These are phyloP conservation scores for Ostrea denselamellosa DNA, from an alignment of 1,140 invertebrate species.

Conservation along the genomic window DNA sequence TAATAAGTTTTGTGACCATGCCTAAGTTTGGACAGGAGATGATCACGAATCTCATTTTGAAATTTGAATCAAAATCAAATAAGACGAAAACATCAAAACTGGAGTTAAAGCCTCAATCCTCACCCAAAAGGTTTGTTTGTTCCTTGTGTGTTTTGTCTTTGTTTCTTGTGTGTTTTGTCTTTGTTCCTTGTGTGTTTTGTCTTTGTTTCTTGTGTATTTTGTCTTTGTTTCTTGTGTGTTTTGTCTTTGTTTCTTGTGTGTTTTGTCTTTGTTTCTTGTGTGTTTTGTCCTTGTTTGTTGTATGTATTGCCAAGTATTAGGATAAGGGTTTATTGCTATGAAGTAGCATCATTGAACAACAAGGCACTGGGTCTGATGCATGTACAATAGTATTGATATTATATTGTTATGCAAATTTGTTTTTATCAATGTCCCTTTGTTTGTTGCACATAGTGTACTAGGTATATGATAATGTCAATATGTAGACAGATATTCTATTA, in stretches of 20 bases:
- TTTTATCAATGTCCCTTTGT: too few species aligned
- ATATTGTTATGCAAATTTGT: too few species aligned
- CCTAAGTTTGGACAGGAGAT: slow-evolving; percentile 32
- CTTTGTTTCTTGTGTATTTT: too few species aligned
- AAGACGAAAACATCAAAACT: neutral
- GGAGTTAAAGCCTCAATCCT: neutral
- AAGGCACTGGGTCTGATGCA: neutral
- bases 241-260: neutral
- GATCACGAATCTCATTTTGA: slow-evolving; percentile 13
- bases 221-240: neutral
- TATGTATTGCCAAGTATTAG: neutral
- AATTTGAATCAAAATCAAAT: slow-evolving; percentile 22
- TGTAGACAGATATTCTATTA: too few species aligned
- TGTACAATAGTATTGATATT: neutral
- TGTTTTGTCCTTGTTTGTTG: too few species aligned
- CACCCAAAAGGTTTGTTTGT: slow-evolving; percentile 13
- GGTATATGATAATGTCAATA: too few species aligned
- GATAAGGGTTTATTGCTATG: neutral
- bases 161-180: neutral
- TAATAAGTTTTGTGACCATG: neutral
- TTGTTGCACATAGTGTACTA: too few species aligned
- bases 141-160: neutral
- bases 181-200: neutral
- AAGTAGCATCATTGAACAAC: neutral
- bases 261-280: neutral